Evolutionary conservation across 2,797 vertebrate species (phyloP).

Genomic region (Argentina silus): DNA sequence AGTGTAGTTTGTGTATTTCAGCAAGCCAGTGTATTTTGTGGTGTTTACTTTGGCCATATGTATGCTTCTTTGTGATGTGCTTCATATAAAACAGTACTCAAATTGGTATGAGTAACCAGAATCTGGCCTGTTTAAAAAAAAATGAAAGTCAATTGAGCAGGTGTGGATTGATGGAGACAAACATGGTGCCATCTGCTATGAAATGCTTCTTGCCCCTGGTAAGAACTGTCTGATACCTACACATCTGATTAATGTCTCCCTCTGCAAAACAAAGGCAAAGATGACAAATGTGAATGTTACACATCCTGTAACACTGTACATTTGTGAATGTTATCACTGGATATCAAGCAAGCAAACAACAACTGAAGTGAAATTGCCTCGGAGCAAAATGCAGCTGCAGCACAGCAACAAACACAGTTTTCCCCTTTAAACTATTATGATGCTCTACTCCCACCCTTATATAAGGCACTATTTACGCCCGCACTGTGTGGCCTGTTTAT

Average conservation of each 20-base stretch:
- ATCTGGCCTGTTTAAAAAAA: slow-evolving; percentile 30
- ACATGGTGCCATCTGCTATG: slow-evolving; percentile 45
- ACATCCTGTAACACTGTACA: slow-evolving; percentile 27
- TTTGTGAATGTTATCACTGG: slow-evolving; percentile 1
- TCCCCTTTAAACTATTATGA: neutral
- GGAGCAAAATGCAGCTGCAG: neutral
- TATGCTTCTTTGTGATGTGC: slow-evolving; percentile 7
- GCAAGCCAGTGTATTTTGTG: neutral
- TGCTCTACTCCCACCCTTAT: neutral
- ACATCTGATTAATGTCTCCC: slow-evolving; percentile 54
- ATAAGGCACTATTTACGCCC: slow-evolving; percentile 30
- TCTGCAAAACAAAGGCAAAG: slow-evolving; percentile 43
- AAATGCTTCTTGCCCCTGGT: slow-evolving; percentile 45
- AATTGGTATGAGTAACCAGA: neutral
- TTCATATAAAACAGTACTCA: neutral
- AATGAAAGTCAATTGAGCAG: slow-evolving; percentile 47
- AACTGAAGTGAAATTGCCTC: neutral
- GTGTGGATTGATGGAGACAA: slow-evolving; percentile 49
- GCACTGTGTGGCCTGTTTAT: slow-evolving; percentile 26
- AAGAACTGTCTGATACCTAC: slow-evolving; percentile 45
- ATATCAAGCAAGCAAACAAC: neutral
- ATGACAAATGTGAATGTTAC: slow-evolving; percentile 37
- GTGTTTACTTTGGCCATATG: neutral
- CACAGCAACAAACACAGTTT: neutral
- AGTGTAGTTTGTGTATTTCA: slow-evolving; percentile 10